These are phyloP conservation scores for Diorhabda sublineata DNA, from an alignment of 1,140 invertebrate species.

Conservation along the genomic window DNA sequence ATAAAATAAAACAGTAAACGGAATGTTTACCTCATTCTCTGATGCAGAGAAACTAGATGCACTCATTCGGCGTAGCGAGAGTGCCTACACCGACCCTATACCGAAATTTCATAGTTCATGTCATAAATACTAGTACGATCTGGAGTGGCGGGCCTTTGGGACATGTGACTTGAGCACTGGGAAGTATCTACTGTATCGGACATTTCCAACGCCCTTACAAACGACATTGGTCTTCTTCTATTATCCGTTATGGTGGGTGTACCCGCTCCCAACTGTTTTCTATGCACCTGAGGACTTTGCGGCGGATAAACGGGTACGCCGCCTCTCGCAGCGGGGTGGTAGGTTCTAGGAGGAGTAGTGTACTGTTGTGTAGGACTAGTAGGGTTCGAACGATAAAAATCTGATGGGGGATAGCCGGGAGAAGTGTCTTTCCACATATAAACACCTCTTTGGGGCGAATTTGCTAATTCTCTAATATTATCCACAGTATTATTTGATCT, in stretches of 20 bases:
- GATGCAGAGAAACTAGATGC: conserved; percentile 45
- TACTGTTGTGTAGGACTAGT: conserved; percentile 69
- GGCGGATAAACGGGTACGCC: conserved; percentile 67
- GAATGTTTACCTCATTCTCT: conserved; percentile 42
- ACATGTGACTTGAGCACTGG: conserved; percentile 35
- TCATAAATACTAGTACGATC: conserved; percentile 88
- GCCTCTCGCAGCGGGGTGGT: conserved; percentile 59
- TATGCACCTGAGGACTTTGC: conserved; percentile 60
- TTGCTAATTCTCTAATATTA: conserved; percentile 71
- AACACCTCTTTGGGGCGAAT: conserved; percentile 75
- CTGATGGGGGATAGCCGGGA: conserved; percentile 41
- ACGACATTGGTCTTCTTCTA: conserved; percentile 78
- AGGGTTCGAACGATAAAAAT: conserved; percentile 61
- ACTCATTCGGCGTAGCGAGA: conserved; percentile 44
- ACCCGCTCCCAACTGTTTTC: conserved; percentile 44
- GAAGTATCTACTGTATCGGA: conserved; percentile 72
- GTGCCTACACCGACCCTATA: conserved; percentile 56
- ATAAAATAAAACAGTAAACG: conserved; percentile 27
- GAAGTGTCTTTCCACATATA: conserved; percentile 82
- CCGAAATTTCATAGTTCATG: conserved; percentile 94
- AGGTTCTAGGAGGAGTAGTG: conserved; percentile 44
- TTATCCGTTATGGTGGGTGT: conserved; percentile 43
- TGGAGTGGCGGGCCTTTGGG: conserved; percentile 58
- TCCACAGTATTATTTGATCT: conserved; percentile 60
- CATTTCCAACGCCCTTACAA: conserved; percentile 90